Percentiles rank a stretch among this genome's conserved stretches.
Conservation (phyloP, 2,888 invertebrate species). For the Crematogaster levior region DNA sequence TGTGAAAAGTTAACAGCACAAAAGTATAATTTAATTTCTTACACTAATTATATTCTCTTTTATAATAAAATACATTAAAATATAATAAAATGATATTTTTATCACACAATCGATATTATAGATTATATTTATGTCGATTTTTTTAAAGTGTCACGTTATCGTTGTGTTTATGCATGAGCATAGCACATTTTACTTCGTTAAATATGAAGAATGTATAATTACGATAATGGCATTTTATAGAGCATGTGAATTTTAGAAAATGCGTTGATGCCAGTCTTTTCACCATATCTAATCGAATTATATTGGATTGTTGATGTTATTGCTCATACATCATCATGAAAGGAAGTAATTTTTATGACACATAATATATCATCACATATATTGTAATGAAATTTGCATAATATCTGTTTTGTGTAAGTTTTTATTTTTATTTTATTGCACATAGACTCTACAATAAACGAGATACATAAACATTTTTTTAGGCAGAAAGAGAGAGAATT, state of each 20-base stretch:
- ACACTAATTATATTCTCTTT: not conserved
- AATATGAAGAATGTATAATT: slow-evolving; percentile 19
- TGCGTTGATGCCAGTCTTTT: slow-evolving; percentile 11
- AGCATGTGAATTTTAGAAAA: slow-evolving; percentile 15
- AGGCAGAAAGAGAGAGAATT: no score
- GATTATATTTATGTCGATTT: not conserved
- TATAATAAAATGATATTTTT: not conserved
- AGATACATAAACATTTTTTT: not conserved
- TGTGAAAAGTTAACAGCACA: not conserved
- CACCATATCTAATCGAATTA: slow-evolving; percentile 31
- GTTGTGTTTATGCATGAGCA: not conserved
- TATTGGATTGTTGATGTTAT: slow-evolving; percentile 12
- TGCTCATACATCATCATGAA: slow-evolving; percentile 39
- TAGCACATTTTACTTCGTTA: not conserved
- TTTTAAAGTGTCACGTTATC: not conserved
- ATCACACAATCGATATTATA: not conserved
- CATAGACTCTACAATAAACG: not conserved
- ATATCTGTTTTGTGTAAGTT: not conserved
- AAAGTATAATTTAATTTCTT: not conserved
- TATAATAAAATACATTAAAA: not conserved
- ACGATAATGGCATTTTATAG: slow-evolving; percentile 14
- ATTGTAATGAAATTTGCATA: slow-evolving; percentile 29
- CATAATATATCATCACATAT: slow-evolving; percentile 4
- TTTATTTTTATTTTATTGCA: slow-evolving; percentile 5
- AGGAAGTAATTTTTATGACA: slow-evolving; percentile 35